Percentiles rank a stretch among this genome's conserved stretches.
These are phyloP conservation scores for Agrilus planipennis DNA, from an alignment of 1,140 invertebrate species.

Conservation along the genomic window DNA sequence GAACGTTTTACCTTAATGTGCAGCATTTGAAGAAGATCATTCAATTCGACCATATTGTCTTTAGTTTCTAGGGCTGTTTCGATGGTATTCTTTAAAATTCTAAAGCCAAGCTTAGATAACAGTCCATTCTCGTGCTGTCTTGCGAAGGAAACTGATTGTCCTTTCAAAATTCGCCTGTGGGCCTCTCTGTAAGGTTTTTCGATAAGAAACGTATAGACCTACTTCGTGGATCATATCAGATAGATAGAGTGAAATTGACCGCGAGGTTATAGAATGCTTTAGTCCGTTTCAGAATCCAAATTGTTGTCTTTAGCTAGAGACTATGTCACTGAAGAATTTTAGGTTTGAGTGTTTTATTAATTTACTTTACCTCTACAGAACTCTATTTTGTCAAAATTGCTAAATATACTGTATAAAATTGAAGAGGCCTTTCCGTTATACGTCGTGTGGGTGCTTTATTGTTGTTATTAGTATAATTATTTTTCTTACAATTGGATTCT, in stretches of 20 bases:
- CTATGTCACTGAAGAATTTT: background rate
- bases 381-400: background rate
- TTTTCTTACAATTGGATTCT: background rate
- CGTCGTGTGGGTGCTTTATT: background rate
- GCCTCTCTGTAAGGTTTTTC: constrained; percentile 27
- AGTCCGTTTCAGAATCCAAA: too few species aligned
- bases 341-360: background rate
- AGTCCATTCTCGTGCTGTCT: constrained; percentile 37
- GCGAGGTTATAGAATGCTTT: background rate
- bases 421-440: background rate
- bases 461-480: background rate
- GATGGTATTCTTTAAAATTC: constrained; percentile 33
- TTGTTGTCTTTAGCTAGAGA: background rate
- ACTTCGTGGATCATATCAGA: background rate
- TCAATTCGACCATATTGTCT: constrained; percentile 32
- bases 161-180: constrained; percentile 36
- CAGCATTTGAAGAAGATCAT: constrained; percentile 12
- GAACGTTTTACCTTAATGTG: too few species aligned
- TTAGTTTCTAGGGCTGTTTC: constrained; percentile 34
- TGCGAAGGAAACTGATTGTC: constrained; percentile 37
- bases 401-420: background rate
- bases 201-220: background rate
- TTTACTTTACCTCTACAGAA: background rate
- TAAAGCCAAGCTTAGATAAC: constrained; percentile 36
- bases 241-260: background rate